Evolutionary conservation across 1,140 invertebrate genomes (phyloP).

Genomic region (Paramacrobiotus metropolitanus): DNA sequence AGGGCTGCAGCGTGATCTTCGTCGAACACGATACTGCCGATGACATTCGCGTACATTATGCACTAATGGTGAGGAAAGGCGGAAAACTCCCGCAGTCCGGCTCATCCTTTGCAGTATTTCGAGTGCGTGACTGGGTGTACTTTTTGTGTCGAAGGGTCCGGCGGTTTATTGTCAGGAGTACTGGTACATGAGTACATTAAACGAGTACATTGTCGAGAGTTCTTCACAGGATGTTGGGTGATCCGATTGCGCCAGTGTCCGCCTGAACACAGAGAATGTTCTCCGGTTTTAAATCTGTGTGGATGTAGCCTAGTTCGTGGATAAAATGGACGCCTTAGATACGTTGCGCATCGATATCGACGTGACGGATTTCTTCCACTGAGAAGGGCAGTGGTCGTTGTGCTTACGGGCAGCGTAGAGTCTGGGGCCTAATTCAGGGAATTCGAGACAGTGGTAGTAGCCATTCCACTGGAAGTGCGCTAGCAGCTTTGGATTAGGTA

Average conservation of each 20-base stretch:
- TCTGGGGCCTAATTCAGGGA: conserved; percentile 93
- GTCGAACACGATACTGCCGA: too few species aligned
- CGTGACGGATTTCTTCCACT: conserved; percentile 85
- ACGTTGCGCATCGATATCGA: conserved; percentile 88
- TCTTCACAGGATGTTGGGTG: not conserved
- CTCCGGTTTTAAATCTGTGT: conserved; percentile 98
- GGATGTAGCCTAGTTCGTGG: conserved; percentile 88
- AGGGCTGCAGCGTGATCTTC: too few species aligned
- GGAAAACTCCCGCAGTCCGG: too few species aligned
- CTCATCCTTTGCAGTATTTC: too few species aligned
- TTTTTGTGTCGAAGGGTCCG: too few species aligned
- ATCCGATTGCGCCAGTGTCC: too few species aligned
- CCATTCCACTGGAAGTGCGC: conserved; percentile 99
- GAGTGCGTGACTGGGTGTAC: too few species aligned
- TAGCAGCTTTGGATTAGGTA: too few species aligned
- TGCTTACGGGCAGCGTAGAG: conserved; percentile 99
- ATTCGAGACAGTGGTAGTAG: conserved; percentile 95
- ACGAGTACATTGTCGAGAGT: not conserved
- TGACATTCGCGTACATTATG: too few species aligned
- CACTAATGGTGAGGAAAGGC: too few species aligned
- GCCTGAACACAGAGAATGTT: conserved; percentile 85
- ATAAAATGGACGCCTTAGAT: conserved; percentile 86
- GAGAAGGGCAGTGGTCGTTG: conserved; percentile 96
- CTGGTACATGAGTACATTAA: too few species aligned
- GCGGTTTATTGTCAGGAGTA: too few species aligned